A percentile compares a stretch with the other conserved stretches of the same genome.
phyloP scores from a whole-genome alignment of 2,888 invertebrate genomes.

The Luperina nickerlii region DNA sequence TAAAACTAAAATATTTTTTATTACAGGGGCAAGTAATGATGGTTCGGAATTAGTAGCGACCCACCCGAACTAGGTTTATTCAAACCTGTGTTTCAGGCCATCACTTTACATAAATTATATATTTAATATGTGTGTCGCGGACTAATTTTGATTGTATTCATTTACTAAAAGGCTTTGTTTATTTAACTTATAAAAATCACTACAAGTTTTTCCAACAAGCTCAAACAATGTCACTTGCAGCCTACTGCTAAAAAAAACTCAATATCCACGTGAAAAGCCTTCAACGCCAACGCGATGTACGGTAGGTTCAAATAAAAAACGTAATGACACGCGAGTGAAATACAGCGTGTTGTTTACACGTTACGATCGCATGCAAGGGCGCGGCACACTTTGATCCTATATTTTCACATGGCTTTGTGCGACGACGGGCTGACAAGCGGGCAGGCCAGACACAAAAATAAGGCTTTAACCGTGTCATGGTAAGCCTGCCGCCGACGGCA shows the following conservation, averaged over 20 bases:
- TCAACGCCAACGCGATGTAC: constrained; percentile 52
- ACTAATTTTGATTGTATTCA: not conserved
- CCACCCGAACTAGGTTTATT: no score
- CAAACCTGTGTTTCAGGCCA: no score
- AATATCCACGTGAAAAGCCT: constrained; percentile 63
- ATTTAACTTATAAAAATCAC: constrained; percentile 1
- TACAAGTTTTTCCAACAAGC: not conserved
- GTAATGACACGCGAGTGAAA: constrained; percentile 76
- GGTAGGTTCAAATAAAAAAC: constrained; percentile 62
- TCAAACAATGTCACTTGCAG: constrained; percentile 28
- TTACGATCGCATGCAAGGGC: constrained; percentile 79
- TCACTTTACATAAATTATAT: no score
- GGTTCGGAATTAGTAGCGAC: no score
- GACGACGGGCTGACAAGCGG: constrained; percentile 88
- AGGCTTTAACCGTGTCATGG: constrained; percentile 90
- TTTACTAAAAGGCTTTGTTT: constrained; percentile 1
- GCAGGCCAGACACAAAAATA: constrained; percentile 89
- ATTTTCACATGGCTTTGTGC: constrained; percentile 90
- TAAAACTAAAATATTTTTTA: no score
- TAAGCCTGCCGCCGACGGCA: constrained; percentile 90
- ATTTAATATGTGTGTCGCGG: no score
- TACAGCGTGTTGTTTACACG: constrained; percentile 76
- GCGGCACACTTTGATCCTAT: constrained; percentile 88
- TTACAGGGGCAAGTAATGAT: no score
- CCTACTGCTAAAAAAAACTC: constrained; percentile 33